Conservation (phyloP, 2,888 invertebrate genomes). For the Pasiphila rectangulata region DNA sequence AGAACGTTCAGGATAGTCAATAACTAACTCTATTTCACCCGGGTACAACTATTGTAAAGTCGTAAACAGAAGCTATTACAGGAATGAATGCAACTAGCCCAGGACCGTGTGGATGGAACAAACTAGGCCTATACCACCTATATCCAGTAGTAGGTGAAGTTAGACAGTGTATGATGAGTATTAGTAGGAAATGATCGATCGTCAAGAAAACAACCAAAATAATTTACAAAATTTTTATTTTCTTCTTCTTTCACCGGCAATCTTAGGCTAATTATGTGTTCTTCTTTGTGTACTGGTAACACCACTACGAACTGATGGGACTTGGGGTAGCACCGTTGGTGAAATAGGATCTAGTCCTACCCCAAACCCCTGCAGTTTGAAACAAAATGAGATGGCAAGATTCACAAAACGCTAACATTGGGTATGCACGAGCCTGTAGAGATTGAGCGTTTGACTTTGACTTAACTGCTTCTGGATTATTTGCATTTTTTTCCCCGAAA, state of each 20-base stretch:
- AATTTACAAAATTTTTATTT: constrained; percentile 78
- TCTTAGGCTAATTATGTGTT: constrained; percentile 70
- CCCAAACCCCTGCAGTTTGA: constrained; percentile 53
- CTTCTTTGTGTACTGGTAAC: constrained; percentile 79
- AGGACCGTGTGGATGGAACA: no score
- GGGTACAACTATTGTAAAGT: no score
- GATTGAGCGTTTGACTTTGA: background rate
- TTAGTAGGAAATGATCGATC: no score
- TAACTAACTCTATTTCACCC: no score
- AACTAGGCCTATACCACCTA: no score
- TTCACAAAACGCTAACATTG: constrained; percentile 78
- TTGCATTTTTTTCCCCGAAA: no score
- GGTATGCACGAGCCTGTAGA: constrained; percentile 36
- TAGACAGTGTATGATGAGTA: no score
- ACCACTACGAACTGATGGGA: constrained; percentile 57
- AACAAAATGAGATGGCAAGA: constrained; percentile 75
- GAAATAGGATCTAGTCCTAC: constrained; percentile 23
- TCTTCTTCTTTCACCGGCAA: constrained; percentile 67
- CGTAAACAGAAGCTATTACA: no score
- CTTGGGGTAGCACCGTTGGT: constrained; percentile 39
- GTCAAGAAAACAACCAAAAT: constrained; percentile 52
- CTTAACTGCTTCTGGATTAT: no score
- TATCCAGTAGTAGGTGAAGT: no score
- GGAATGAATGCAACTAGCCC: no score
- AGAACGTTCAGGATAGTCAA: no score